These are phyloP conservation scores for Drosophila sulfurigaster DNA, from an alignment of 1,140 invertebrate genomes.

Conservation along the genomic window DNA sequence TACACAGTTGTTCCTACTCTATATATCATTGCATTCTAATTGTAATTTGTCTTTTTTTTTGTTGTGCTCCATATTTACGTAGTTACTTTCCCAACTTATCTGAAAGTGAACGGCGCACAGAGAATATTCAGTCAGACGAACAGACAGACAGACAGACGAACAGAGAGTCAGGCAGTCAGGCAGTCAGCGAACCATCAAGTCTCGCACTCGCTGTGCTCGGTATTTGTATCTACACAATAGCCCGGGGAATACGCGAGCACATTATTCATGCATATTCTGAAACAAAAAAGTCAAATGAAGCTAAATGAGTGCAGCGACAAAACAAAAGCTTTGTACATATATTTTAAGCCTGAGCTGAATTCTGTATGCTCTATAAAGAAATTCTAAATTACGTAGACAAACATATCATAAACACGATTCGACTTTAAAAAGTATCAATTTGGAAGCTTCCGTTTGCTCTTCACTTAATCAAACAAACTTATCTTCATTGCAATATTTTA, in stretches of 20 bases:
- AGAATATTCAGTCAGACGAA: conserved; percentile 31
- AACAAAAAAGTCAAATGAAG: conserved; percentile 77
- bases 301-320: conserved; percentile 79
- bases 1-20: conserved; percentile 31
- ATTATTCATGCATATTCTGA: conserved; percentile 65
- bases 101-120: conserved; percentile 77
- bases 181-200: conserved; percentile 77
- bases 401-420: too few relatives aligned
- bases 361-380: conserved; percentile 49
- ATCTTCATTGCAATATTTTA: too few relatives aligned
- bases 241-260: conserved; percentile 42
- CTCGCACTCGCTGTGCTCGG: neutral
- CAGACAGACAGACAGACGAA: conserved; percentile 7
- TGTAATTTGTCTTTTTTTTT: conserved; percentile 65
- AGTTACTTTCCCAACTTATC: conserved; percentile 81
- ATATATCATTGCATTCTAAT: conserved; percentile 70
- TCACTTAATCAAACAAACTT: too few relatives aligned
- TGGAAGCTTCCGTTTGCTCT: too few relatives aligned
- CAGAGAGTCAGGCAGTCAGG: conserved; percentile 1
- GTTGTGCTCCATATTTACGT: conserved; percentile 43
- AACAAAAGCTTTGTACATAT: conserved; percentile 34
- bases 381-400: neutral
- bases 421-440: too few relatives aligned
- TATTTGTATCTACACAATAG: conserved; percentile 56
- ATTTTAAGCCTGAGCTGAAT: conserved; percentile 23